Percentiles rank a stretch among this genome's conserved stretches.
phyloP scores from a whole-genome alignment of 2,113 vertebrate genomes.

The Laterallus jamaicensis region DNA sequence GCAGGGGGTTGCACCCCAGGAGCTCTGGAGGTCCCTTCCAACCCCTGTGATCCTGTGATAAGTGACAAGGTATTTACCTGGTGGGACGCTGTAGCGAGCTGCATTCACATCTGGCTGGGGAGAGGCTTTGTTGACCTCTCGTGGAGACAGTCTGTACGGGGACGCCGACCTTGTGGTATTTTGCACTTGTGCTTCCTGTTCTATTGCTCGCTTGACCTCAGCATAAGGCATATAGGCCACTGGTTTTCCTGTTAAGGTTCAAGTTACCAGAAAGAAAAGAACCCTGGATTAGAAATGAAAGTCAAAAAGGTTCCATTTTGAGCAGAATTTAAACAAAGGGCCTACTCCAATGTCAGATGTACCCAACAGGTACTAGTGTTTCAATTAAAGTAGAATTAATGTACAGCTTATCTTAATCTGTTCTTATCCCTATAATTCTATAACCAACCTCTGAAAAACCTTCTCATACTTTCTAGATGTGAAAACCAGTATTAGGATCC shows the following conservation, averaged over 20 bases:
- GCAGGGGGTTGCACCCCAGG: no score
- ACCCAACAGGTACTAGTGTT: background rate
- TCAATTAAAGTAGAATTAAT: background rate
- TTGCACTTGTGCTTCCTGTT: constrained; percentile 83
- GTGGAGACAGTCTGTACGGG: constrained; percentile 85
- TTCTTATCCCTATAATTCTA: background rate
- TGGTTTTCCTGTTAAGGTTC: constrained; percentile 80
- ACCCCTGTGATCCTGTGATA: background rate
- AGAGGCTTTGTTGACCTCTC: constrained; percentile 85
- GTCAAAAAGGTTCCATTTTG: constrained; percentile 21
- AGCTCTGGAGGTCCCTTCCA: no score
- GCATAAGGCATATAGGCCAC: constrained; percentile 85
- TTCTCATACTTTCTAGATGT: background rate
- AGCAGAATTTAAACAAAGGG: constrained; percentile 10
- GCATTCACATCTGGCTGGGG: constrained; percentile 82
- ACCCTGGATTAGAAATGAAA: constrained; percentile 17
- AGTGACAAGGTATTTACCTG: constrained; percentile 77
- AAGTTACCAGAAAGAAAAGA: constrained; percentile 48
- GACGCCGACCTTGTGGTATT: constrained; percentile 81
- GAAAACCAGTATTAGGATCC: background rate
- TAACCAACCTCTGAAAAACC: background rate
- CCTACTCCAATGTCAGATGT: background rate
- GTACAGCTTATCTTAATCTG: background rate
- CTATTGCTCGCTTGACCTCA: constrained; percentile 85
- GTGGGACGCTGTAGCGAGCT: constrained; percentile 84